Evolutionary conservation across 2,113 vertebrate species (phyloP).

Genomic region (Stegostoma tigrinum): DNA sequence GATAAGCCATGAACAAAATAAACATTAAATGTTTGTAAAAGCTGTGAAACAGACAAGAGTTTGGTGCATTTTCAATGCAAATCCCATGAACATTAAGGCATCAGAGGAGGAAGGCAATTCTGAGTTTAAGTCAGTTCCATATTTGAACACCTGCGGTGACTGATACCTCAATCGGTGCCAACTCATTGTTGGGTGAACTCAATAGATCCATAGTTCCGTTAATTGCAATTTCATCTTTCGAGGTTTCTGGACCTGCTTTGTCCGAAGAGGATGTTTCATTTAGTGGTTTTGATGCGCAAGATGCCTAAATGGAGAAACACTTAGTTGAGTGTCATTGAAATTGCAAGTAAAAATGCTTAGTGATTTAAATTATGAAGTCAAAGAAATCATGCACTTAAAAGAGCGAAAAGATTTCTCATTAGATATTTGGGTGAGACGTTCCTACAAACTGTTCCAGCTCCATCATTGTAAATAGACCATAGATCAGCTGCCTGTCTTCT

Average conservation of each 20-base stretch:
- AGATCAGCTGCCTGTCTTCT: background rate
- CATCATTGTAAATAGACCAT: background rate
- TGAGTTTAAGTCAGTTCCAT: constrained; percentile 38
- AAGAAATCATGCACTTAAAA: background rate
- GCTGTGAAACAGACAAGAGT: background rate
- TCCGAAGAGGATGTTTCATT: constrained; percentile 36
- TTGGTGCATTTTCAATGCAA: background rate
- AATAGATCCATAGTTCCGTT: constrained; percentile 52
- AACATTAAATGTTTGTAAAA: background rate
- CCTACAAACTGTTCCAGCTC: background rate
- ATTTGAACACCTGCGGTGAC: background rate
- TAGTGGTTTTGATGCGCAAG: constrained; percentile 52
- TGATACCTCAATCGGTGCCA: constrained; percentile 58
- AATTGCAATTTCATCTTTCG: constrained; percentile 39
- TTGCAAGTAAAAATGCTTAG: background rate
- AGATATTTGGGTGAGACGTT: background rate
- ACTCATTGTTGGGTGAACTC: constrained; percentile 47
- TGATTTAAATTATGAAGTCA: background rate
- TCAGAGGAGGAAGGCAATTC: background rate
- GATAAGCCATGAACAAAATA: background rate
- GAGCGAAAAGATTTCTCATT: background rate
- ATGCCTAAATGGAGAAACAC: constrained; percentile 50
- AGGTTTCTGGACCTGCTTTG: constrained; percentile 32
- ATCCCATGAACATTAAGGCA: background rate
- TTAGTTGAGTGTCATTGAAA: background rate